phyloP scores from a whole-genome alignment of 2,888 invertebrate genomes.

The Lissonota sp. region DNA sequence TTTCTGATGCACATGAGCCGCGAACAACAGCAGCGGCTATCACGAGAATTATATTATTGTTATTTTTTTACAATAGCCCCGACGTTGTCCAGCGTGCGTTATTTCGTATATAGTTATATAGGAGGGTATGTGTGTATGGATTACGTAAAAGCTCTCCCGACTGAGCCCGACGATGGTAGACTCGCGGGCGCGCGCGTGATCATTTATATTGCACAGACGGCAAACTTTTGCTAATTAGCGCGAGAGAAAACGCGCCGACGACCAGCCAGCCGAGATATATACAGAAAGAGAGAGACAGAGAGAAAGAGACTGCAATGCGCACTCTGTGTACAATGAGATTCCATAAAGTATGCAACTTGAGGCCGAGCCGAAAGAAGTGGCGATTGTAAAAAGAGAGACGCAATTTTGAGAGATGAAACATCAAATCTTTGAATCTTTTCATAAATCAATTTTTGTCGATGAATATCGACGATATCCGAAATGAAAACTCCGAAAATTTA shows the following conservation, averaged over 20 bases:
- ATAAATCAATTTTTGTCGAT: neutral
- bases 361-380: constrained; percentile 17
- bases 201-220: constrained; percentile 80
- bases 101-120: neutral
- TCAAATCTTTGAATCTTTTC: too few relatives aligned
- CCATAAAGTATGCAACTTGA: constrained; percentile 38
- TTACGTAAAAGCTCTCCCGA: constrained; percentile 78
- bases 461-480: neutral
- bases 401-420: too few relatives aligned
- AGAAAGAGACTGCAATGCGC: constrained; percentile 41
- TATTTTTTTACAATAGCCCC: constrained; percentile 17
- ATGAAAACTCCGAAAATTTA: neutral
- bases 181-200: constrained; percentile 66
- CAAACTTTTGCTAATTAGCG: constrained; percentile 83
- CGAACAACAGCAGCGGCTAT: neutral
- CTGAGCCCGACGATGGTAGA: neutral
- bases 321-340: constrained; percentile 19
- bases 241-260: constrained; percentile 79
- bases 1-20: constrained; percentile 32
- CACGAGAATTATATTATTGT: neutral
- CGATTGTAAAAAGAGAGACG: constrained; percentile 33
- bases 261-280: constrained; percentile 80
- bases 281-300: constrained; percentile 19
- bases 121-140: constrained; percentile 40
- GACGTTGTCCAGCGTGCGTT: constrained; percentile 26